Conservation (phyloP, 2,888 invertebrate species). For the Aproaerema taeniolella region DNA sequence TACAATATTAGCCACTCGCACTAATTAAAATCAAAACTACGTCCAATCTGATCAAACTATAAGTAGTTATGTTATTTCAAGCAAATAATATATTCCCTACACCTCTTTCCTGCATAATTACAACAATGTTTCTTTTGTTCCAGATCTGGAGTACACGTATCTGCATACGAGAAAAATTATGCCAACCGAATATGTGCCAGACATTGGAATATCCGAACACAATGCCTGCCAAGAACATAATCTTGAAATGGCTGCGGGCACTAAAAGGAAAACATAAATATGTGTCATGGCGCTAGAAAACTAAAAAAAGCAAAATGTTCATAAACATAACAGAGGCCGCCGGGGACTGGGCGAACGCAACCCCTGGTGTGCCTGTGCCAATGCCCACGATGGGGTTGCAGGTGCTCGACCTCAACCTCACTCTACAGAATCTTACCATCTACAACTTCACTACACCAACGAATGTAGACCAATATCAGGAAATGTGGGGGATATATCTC, state of each 20-base stretch:
- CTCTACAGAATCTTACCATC: constrained; percentile 25
- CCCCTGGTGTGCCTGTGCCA: too few relatives aligned
- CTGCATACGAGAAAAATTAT: constrained; percentile 42
- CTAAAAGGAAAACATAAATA: constrained; percentile 71
- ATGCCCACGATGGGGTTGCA: constrained; percentile 37
- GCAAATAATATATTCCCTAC: too few relatives aligned
- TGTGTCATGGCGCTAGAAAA: constrained; percentile 63
- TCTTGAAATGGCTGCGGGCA: constrained; percentile 69
- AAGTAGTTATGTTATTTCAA: too few relatives aligned
- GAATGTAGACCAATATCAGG: too few relatives aligned
- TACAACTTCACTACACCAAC: constrained; percentile 36
- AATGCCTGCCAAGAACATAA: constrained; percentile 71
- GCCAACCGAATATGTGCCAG: constrained; percentile 59
- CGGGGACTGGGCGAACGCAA: constrained; percentile 55
- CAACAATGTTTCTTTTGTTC: constrained; percentile 39
- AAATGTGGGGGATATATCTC: constrained; percentile 67
- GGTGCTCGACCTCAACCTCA: constrained; percentile 34
- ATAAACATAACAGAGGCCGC: constrained; percentile 63
- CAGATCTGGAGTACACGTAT: constrained; percentile 40
- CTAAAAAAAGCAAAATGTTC: constrained; percentile 60
- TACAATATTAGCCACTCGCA: constrained; percentile 4
- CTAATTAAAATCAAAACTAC: too few relatives aligned
- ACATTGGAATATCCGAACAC: constrained; percentile 54
- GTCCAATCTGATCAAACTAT: too few relatives aligned
- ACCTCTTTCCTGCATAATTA: too few relatives aligned